Percentiles rank a stretch among this genome's conserved stretches.
Evolutionary conservation across 2,888 invertebrate species (phyloP).

Genomic region (Pyrgus malvae): DNA sequence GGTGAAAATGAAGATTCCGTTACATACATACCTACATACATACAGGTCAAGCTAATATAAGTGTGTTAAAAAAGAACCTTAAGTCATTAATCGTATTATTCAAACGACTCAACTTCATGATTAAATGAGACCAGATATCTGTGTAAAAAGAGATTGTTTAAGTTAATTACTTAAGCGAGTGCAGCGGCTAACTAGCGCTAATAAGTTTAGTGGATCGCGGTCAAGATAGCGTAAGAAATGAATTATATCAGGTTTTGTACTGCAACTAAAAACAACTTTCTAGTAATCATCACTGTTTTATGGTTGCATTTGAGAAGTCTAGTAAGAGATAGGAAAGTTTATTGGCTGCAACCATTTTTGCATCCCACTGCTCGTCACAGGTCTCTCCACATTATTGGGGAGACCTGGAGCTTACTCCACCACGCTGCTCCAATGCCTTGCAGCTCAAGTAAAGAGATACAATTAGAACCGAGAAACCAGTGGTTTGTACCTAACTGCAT

Average conservation of each 20-base stretch:
- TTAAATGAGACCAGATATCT: slow-evolving; percentile 35
- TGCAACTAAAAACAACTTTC: slow-evolving; percentile 25
- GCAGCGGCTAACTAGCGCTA: slow-evolving; percentile 45
- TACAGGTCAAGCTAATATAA: too few relatives aligned
- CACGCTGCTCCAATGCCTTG: too few relatives aligned
- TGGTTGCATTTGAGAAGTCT: background rate
- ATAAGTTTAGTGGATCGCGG: slow-evolving; percentile 49
- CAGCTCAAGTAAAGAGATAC: too few relatives aligned
- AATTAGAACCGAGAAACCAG: too few relatives aligned
- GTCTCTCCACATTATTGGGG: too few relatives aligned
- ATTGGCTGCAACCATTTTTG: background rate
- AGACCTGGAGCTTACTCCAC: too few relatives aligned
- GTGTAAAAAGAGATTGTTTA: slow-evolving; percentile 46
- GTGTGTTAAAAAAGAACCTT: slow-evolving; percentile 5
- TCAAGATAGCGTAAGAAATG: slow-evolving; percentile 52
- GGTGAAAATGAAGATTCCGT: too few relatives aligned
- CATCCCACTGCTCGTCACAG: too few relatives aligned
- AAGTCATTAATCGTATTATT: slow-evolving; percentile 20
- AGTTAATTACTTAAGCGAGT: slow-evolving; percentile 52
- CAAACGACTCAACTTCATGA: slow-evolving; percentile 29
- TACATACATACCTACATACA: too few relatives aligned
- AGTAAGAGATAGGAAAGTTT: background rate
- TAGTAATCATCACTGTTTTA: background rate
- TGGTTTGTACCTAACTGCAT: too few relatives aligned
- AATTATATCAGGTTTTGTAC: slow-evolving; percentile 49